A percentile compares a stretch with the other conserved stretches of the same genome.
Conservation (phyloP, 2,888 invertebrate genomes). For the Hyposoter dolosus region DNA sequence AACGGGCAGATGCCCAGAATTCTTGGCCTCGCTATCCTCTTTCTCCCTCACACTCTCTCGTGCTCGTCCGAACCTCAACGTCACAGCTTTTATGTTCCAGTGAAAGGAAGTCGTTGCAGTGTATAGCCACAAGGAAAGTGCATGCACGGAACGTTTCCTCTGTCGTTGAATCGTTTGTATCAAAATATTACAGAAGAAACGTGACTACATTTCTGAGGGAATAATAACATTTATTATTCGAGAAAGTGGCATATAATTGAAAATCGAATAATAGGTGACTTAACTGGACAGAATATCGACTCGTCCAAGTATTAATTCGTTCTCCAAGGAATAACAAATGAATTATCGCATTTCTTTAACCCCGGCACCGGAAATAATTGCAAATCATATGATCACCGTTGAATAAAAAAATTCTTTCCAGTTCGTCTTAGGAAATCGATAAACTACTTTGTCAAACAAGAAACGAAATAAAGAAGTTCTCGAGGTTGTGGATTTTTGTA, state of each 20-base stretch:
- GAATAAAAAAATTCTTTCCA: no score
- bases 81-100: slow-evolving; percentile 26
- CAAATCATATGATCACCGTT: no score
- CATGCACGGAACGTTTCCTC: not conserved
- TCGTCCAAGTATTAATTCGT: no score
- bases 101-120: slow-evolving; percentile 27
- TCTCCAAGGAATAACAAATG: no score
- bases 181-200: slow-evolving; percentile 2
- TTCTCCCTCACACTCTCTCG: not conserved
- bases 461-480: not conserved
- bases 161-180: not conserved
- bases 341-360: no score
- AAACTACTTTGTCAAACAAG: not conserved
- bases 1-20: slow-evolving; percentile 54
- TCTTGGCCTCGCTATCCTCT: slow-evolving; percentile 32
- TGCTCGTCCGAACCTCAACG: not conserved
- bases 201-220: no score
- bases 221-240: no score
- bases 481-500: not conserved
- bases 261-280: no score
- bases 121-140: slow-evolving; percentile 20
- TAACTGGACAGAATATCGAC: no score
- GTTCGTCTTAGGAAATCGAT: no score
- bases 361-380: no score
- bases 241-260: no score